Evolutionary conservation across 2,888 invertebrate genomes (phyloP), one percentile per base, ranked within the genome.

Genomic region (Cephus spinipes): DNA sequence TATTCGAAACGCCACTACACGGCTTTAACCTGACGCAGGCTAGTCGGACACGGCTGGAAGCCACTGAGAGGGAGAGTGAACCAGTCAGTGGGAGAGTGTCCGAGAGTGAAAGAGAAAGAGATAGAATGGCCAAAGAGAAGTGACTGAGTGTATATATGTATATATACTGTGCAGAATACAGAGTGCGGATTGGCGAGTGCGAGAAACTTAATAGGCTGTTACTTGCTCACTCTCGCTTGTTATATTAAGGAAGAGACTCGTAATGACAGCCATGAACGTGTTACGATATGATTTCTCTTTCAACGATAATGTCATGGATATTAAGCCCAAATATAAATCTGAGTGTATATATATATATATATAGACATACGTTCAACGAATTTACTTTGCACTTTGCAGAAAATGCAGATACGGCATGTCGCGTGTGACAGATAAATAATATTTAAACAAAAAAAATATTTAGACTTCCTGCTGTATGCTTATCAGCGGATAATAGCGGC

Each of bases 101-200:
- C 15, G 80, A 78, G 76, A 69, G 35, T 55, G 78, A 74, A 73
- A 73, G 77, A 68, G 79, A 68, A 75, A 75, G 75, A 76, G 68
- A 71, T 75, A 79, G 74, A 73, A 69, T 68, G 76, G 79, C 31
- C 12, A 73, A 78, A 79, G 80, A 76, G 23, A 79, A n/a, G 12
- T 71, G 79, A 77, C 34, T 33, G 12, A 33, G 12, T 31, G 15
- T 35, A 4, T 71, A 31, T 73, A 9, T 73, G 23, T 30, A 71
- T n/a, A 32, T 15, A 40, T 35, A 55, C 15, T 33, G 15, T 36
- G 33, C 55, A 75, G 68, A 77, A 73, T 73, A 34, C 76, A 77
- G n/a, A 77, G 77, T 73, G 23, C 73, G 77, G 55, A 55, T 23
- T 23, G 55, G 23, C 23, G 55, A 55, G 55, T 55, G 55, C 55